A percentile compares a stretch with the other conserved stretches of the same genome.
phyloP scores from a whole-genome alignment of 1,140 invertebrate genomes.

The Geopemphigus sp. region DNA sequence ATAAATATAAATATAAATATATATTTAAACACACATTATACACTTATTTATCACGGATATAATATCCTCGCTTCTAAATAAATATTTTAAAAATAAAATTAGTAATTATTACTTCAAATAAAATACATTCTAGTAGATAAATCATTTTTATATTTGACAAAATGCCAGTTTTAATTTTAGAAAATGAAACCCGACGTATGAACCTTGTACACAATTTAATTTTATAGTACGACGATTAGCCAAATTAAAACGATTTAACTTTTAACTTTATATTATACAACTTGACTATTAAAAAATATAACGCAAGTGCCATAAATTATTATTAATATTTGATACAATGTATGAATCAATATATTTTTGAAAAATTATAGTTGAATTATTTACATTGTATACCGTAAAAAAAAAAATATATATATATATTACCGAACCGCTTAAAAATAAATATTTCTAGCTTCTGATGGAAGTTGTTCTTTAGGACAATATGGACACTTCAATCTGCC shows the following conservation, averaged over 20 bases:
- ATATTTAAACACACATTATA: neutral
- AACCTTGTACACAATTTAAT: neutral
- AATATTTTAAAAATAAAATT: neutral
- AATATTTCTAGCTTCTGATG: constrained; percentile 86
- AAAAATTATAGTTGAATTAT: neutral
- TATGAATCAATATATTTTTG: constrained; percentile 5
- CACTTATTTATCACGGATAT: too few relatives aligned
- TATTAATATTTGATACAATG: neutral
- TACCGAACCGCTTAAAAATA: constrained; percentile 69
- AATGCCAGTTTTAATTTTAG: constrained; percentile 8
- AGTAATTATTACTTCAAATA: neutral
- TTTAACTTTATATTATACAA: neutral
- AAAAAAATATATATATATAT: neutral
- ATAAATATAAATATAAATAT: neutral
- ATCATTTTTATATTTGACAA: neutral
- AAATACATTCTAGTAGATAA: neutral
- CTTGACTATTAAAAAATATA: too few relatives aligned
- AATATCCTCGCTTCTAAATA: too few relatives aligned
- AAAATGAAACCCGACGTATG: neutral
- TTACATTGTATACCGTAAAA: neutral
- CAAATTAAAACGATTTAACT: neutral
- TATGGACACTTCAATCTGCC: constrained; percentile 96
- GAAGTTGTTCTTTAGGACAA: constrained; percentile 94
- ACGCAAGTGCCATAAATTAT: neutral
- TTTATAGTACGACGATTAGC: neutral